phyloP scores from a whole-genome alignment of 1,140 invertebrate species.

The Wasmannia auropunctata region DNA sequence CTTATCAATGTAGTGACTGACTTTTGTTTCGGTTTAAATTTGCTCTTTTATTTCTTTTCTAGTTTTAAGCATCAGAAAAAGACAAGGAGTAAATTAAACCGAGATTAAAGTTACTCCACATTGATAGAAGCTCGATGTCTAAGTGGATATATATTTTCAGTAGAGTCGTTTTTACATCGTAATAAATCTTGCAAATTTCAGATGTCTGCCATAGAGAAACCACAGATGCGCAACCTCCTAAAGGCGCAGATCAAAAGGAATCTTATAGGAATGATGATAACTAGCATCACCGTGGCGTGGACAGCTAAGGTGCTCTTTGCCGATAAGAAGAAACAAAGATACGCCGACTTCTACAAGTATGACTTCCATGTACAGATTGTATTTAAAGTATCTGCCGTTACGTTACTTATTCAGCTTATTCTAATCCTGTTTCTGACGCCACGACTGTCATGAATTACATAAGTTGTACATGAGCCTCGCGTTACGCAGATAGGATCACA shows the following conservation, averaged over 20 bases:
- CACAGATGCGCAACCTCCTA: not conserved
- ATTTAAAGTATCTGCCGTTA: no score
- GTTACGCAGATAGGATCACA: not conserved
- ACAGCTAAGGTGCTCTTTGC: not conserved
- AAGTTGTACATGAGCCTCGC: not conserved
- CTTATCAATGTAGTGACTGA: no score
- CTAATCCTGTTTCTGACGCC: not conserved
- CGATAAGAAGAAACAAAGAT: conserved; percentile 21
- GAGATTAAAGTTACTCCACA: no score
- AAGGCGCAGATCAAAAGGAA: not conserved
- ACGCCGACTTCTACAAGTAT: conserved; percentile 33
- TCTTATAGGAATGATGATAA: not conserved
- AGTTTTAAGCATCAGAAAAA: no score
- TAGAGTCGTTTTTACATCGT: no score
- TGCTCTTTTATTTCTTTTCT: no score
- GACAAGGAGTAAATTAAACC: no score
- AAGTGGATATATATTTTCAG: no score
- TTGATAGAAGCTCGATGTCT: no score
- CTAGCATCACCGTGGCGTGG: not conserved
- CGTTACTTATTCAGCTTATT: no score
- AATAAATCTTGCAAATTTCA: conserved; percentile 18
- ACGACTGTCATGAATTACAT: not conserved
- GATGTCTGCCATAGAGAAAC: conserved; percentile 27
- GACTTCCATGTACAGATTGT: no score
- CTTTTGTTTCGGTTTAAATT: no score